These are phyloP conservation scores for Pterocles burchelli DNA, from an alignment of 2,113 vertebrate genomes.

Conservation along the genomic window DNA sequence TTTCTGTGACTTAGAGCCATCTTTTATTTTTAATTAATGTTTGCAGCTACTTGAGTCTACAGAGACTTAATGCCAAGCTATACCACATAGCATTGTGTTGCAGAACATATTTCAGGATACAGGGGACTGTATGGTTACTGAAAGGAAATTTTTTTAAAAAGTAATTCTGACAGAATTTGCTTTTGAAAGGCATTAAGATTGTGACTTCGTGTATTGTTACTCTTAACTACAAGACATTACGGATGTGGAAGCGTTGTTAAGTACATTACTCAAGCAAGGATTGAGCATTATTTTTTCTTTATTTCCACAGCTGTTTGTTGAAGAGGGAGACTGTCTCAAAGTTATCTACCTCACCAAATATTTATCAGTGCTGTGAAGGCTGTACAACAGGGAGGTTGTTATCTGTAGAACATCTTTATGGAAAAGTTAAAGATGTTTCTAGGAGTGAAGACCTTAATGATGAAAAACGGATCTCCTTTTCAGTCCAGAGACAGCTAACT, in stretches of 20 bases:
- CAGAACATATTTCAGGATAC: background rate
- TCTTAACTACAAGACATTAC: background rate
- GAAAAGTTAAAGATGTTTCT: background rate
- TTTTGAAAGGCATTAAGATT: background rate
- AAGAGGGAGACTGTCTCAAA: slow-evolving; percentile 76
- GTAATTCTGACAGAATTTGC: background rate
- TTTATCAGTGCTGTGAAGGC: slow-evolving; percentile 5
- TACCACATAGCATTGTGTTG: background rate
- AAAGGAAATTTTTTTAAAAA: background rate
- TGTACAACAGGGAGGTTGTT: slow-evolving; percentile 62
- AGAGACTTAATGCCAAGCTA: background rate
- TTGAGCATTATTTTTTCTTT: slow-evolving; percentile 13
- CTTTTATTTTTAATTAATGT: background rate
- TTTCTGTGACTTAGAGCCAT: background rate
- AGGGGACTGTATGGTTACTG: background rate
- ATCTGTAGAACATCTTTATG: slow-evolving; percentile 75
- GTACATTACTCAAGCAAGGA: background rate
- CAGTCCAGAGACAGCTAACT: slow-evolving; percentile 34
- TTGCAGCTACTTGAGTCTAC: background rate
- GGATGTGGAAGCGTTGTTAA: background rate
- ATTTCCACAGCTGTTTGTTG: slow-evolving; percentile 77
- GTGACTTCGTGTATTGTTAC: background rate
- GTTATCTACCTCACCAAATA: slow-evolving; percentile 69
- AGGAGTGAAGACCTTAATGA: background rate
- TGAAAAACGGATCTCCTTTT: slow-evolving; percentile 68